These are phyloP conservation scores for Drosophila pseudoananassae DNA, from an alignment of 1,140 invertebrate species.

Conservation along the genomic window DNA sequence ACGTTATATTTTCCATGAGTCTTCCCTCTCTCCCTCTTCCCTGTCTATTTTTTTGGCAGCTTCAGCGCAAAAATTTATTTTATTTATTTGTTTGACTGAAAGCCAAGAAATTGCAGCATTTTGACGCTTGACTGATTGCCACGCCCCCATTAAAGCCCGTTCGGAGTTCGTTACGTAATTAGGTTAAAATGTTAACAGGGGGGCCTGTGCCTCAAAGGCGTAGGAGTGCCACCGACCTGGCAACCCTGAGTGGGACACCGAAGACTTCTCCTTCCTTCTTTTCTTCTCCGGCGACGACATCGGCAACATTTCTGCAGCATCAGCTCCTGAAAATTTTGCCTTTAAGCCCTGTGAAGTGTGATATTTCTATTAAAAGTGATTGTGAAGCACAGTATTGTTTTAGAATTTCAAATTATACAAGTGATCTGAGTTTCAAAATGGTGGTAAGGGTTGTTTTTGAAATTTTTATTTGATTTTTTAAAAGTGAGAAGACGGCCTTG, in stretches of 20 bases:
- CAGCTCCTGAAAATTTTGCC: neutral
- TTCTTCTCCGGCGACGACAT: neutral
- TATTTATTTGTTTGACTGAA: conserved; percentile 76
- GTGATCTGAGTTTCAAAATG: neutral
- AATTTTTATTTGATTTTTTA: neutral
- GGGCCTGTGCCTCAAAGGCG: neutral
- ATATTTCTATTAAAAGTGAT: neutral
- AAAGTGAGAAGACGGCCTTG: neutral
- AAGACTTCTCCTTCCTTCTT: neutral
- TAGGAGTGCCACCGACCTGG: conserved; percentile 6
- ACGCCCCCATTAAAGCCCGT: conserved; percentile 7
- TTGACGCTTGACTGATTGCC: conserved; percentile 78
- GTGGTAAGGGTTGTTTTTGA: no score
- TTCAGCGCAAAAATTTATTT: conserved; percentile 75
- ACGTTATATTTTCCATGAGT: conserved; percentile 23
- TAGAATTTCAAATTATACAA: neutral
- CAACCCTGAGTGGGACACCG: neutral
- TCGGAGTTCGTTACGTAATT: neutral
- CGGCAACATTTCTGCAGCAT: neutral
- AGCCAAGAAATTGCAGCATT: conserved; percentile 75
- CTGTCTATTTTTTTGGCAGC: conserved; percentile 61
- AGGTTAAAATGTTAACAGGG: neutral
- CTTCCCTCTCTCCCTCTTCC: neutral
- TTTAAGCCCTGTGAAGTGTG: neutral
- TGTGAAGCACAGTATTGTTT: neutral